phyloP scores from a whole-genome alignment of 1,140 invertebrate species.

The Asobara japonica region DNA sequence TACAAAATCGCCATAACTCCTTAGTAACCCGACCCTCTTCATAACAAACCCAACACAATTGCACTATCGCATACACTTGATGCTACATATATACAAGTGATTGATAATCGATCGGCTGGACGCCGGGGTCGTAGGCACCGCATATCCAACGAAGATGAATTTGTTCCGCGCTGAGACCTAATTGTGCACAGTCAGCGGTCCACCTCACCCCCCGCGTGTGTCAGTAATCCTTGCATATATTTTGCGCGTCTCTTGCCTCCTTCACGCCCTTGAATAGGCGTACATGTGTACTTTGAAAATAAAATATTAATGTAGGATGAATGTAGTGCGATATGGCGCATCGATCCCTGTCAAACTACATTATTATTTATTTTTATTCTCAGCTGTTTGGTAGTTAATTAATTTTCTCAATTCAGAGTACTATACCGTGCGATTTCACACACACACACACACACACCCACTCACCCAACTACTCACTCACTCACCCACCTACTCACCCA shows the following conservation, averaged over 20 bases:
- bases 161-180: slow-evolving; percentile 55
- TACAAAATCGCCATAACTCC: not conserved
- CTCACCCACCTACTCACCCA: too few relatives aligned
- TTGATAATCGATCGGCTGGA: slow-evolving; percentile 53
- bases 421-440: too few relatives aligned
- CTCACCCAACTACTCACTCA: too few relatives aligned
- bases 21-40: not conserved
- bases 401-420: too few relatives aligned
- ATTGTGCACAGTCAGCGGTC: slow-evolving; percentile 61
- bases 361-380: not conserved
- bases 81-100: slow-evolving; percentile 42
- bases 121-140: slow-evolving; percentile 44
- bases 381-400: not conserved
- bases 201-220: not conserved
- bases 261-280: not conserved
- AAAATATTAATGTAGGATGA: not conserved
- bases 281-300: slow-evolving; percentile 8
- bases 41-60: not conserved
- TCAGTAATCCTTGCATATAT: not conserved
- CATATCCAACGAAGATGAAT: slow-evolving; percentile 55
- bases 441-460: too few relatives aligned
- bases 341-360: slow-evolving; percentile 37
- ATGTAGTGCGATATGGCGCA: slow-evolving; percentile 19
- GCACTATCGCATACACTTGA: not conserved
- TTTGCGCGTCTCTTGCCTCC: not conserved